These are phyloP conservation scores for Hermetia illucens DNA, from an alignment of 1,140 invertebrate genomes.

Conservation along the genomic window DNA sequence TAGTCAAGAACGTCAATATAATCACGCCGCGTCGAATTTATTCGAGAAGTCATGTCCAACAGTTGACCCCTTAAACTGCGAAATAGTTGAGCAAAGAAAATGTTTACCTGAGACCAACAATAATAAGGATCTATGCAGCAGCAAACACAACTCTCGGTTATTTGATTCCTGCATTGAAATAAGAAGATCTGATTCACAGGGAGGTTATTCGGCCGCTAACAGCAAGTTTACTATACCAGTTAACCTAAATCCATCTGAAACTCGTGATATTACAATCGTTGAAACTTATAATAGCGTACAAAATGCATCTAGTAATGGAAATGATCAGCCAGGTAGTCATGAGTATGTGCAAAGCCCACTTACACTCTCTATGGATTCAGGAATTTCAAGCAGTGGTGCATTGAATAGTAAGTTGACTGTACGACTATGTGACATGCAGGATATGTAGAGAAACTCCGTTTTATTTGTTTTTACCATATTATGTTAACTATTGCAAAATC, in stretches of 20 bases:
- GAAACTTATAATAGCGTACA: neutral
- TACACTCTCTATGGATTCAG: constrained; percentile 8
- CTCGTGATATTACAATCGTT: neutral
- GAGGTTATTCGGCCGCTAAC: constrained; percentile 1
- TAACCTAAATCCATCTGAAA: neutral
- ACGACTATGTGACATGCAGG: too few relatives aligned
- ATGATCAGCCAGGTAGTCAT: neutral
- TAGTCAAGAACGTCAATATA: neutral
- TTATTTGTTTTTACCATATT: too few relatives aligned
- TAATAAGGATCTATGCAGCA: neutral
- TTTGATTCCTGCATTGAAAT: neutral
- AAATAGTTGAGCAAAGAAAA: neutral
- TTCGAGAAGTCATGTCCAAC: neutral
- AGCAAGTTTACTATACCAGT: constrained; percentile 3
- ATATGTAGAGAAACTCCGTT: too few relatives aligned
- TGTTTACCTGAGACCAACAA: neutral
- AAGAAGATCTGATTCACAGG: neutral
- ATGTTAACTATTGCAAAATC: too few relatives aligned
- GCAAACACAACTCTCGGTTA: constrained; percentile 1
- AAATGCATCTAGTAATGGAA: neutral
- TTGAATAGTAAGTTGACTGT: constrained; percentile 4
- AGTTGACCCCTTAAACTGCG: neutral
- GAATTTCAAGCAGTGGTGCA: constrained; percentile 7
- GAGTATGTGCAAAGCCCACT: constrained; percentile 7
- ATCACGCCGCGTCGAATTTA: neutral